Conservation (phyloP, 2,888 invertebrate genomes). For the Charanyca ferruginea region DNA sequence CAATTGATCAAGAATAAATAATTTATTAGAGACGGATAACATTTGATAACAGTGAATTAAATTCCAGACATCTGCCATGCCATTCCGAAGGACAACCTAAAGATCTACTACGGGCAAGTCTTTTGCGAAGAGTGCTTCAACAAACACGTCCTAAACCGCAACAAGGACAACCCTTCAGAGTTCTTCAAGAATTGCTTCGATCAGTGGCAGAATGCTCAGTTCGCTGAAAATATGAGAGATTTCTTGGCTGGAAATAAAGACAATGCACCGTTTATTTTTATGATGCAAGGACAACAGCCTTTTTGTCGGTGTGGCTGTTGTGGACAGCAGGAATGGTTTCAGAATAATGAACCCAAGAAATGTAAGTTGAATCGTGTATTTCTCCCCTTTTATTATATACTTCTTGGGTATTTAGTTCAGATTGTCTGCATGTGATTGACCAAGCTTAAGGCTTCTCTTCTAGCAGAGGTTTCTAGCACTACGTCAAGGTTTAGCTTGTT, state of each 20-base stretch:
- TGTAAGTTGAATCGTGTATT: slow-evolving; percentile 68
- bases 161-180: slow-evolving; percentile 81
- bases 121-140: slow-evolving; percentile 87
- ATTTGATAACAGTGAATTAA: slow-evolving; percentile 20
- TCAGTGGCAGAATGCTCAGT: slow-evolving; percentile 82
- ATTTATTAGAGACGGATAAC: slow-evolving; percentile 10
- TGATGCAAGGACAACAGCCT: slow-evolving; percentile 80
- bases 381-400: background rate
- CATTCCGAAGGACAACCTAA: slow-evolving; percentile 78
- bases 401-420: background rate
- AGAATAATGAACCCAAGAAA: slow-evolving; percentile 81
- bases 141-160: slow-evolving; percentile 78
- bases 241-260: slow-evolving; percentile 80
- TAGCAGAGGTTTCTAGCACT: no score
- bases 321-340: slow-evolving; percentile 77
- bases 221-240: slow-evolving; percentile 80
- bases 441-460: no score
- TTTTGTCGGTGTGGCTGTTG: slow-evolving; percentile 79
- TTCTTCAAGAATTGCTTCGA: slow-evolving; percentile 86
- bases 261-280: slow-evolving; percentile 79
- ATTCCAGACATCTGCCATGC: slow-evolving; percentile 81
- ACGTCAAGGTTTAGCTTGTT: no score
- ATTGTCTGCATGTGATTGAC: no score
- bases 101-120: slow-evolving; percentile 87
- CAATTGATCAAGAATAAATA: no score